phyloP scores from a whole-genome alignment of 1,140 invertebrate genomes.

The Nixonia krombeini region DNA sequence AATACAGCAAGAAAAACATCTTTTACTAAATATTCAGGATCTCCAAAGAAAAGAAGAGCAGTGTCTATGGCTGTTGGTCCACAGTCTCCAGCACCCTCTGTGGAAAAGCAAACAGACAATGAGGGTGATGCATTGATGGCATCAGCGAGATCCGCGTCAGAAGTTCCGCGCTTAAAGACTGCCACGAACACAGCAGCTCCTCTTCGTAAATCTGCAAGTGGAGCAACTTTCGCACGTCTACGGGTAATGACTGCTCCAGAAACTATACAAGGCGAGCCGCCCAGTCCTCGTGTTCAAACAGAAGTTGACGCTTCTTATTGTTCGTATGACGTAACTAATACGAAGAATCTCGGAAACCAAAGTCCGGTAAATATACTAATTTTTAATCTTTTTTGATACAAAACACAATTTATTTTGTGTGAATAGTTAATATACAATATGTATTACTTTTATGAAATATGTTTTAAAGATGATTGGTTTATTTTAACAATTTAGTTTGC shows the following conservation, averaged over 20 bases:
- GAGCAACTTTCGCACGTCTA: slow-evolving; percentile 66
- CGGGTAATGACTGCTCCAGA: slow-evolving; percentile 63
- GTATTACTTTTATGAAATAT: too few species aligned
- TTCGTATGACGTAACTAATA: slow-evolving; percentile 67
- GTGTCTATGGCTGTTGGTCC: slow-evolving; percentile 73
- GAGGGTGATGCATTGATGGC: slow-evolving; percentile 73
- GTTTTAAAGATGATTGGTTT: too few species aligned
- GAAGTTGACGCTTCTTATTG: slow-evolving; percentile 76
- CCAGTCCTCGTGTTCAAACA: slow-evolving; percentile 73
- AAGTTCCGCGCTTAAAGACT: slow-evolving; percentile 60
- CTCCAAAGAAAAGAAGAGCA: slow-evolving; percentile 73
- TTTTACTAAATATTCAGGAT: slow-evolving; percentile 46
- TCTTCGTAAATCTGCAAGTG: slow-evolving; percentile 64
- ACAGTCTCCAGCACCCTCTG: slow-evolving; percentile 55
- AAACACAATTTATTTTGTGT: background rate
- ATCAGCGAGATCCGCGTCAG: slow-evolving; percentile 69
- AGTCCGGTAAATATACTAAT: slow-evolving; percentile 58
- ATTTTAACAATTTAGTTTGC: too few species aligned
- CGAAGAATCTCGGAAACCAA: slow-evolving; percentile 67
- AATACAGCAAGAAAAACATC: too few species aligned
- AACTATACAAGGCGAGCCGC: slow-evolving; percentile 64
- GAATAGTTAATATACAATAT: too few species aligned
- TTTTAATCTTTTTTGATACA: slow-evolving; percentile 1
- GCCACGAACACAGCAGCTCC: slow-evolving; percentile 58
- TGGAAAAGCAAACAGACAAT: slow-evolving; percentile 69